Base-by-base conservation (phyloP, 1,140 invertebrate genomes). In the Choristoneura fumiferana region DNA sequence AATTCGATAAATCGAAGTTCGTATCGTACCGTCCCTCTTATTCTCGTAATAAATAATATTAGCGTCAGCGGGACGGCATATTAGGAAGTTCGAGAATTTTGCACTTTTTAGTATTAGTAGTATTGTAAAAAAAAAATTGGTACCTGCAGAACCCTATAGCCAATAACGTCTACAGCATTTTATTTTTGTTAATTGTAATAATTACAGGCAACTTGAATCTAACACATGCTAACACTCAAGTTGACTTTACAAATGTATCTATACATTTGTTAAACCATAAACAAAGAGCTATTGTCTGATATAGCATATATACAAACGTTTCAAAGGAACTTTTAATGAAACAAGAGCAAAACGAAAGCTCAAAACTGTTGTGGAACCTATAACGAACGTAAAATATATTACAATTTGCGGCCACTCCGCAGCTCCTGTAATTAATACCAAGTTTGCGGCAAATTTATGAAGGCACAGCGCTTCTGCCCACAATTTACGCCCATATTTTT, bases 311-410 rank as follows among this genome's bases (percentile, higher is more conserved):
- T 18, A 17, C 14, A 18, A 17, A 17, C 40, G 22, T 49, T 49
- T 49, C 22, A 49, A 49, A 49, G 43, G 17, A 45, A 22, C 40
- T 45, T 49, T n/a, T 49, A 49, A 49, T 49, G 43, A 49, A 49
- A 49, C 18, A 18, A 14, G 40, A 13, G 18, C 18, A 29, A 49
- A 49, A 49, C 29, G n/a, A 22, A 45, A 45, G 10, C 17, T 18
- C 14, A 45, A 49, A 49, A 49, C 43, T 49, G 43, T 49, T 22
- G 43, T 17, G 8, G 22, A 49, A 49, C 43, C 43, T 49, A 45
- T 45, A 49, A 49, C 43, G 43, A 49, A 49, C 43, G 18, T 29
- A 49, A 15, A 49, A 49, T 49, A 49, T 49, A 49, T 49, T 29
- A 49, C 43, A 49, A 49, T 49, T 29, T 45, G 18, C 17, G 18